Base-by-base conservation (phyloP, 2,113 vertebrate species). In the Sprattus sprattus region DNA sequence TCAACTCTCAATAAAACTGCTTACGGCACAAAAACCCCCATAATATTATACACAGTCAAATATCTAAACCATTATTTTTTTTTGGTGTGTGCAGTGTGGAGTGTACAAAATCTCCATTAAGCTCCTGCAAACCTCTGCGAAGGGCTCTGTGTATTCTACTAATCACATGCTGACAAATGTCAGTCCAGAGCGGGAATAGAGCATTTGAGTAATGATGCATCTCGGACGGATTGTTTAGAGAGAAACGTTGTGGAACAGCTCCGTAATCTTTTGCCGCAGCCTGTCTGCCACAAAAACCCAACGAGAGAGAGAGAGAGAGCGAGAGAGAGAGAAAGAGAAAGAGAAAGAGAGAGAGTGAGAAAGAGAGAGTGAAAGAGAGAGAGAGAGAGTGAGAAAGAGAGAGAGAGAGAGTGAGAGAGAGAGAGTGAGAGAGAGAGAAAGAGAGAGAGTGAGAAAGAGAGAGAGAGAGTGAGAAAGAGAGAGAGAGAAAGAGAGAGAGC, bases 261-360 rank as follows among this genome's bases (percentile, higher is more conserved):
- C 90, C 45, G 50, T 93, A 94, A 95, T 93, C 90, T 85, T 84
- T 87, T 91, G 87, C 90, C 92, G 91, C 93, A 94, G 91, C 89
- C 89, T 91, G 91, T 93, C 92, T 90, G 91, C 92, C 90, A 85
- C 89, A 87, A 89, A 89, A 86, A 92, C 87, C 11, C 82, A 92
- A 92, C 93, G 90, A 92, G 85, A 94, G 91, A 75, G 67, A 32
- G 11, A 15, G 67, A 32, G 67, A 39, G 67, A 32, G 67, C 39
- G 67, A 10, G n/a, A 39, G 67, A 10, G 64, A 25, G 64, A 25
- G 22, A 28, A 8, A 28, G 22, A 28, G 22, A 7, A n/a, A 67
- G 64, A 28, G 64, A 67, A n/a, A 10, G 9, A 67, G 13, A 16
- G 54, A 15, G 16, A 57, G 20, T 8, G 57, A 64, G 57, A 25